These are phyloP conservation scores for Brachirus orientalis DNA, from an alignment of 2,113 vertebrate species.

Conservation along the genomic window DNA sequence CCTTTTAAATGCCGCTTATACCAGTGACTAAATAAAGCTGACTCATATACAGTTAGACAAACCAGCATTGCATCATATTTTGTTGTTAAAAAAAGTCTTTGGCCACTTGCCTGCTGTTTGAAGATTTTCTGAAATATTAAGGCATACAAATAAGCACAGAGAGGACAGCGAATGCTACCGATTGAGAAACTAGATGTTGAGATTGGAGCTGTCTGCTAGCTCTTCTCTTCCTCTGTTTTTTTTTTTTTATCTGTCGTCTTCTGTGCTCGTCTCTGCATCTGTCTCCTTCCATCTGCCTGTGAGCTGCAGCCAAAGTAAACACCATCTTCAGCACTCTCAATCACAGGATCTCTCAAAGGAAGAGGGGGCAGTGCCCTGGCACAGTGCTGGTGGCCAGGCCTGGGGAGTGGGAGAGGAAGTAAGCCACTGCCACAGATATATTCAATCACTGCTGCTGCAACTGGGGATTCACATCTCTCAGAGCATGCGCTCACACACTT, in stretches of 20 bases:
- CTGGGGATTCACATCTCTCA: constrained; percentile 75
- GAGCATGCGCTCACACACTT: constrained; percentile 47
- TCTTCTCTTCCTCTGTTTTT: constrained; percentile 37
- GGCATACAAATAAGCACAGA: constrained; percentile 33
- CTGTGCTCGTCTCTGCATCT: constrained; percentile 29
- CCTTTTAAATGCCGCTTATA: constrained; percentile 53
- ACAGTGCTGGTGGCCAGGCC: constrained; percentile 55
- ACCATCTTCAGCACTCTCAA: constrained; percentile 62
- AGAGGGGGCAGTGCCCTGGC: constrained; percentile 71
- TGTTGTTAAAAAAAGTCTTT: constrained; percentile 27
- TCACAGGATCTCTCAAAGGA: constrained; percentile 80
- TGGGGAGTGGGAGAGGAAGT: constrained; percentile 65
- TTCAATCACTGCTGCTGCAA: constrained; percentile 60
- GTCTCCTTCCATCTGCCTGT: constrained; percentile 52
- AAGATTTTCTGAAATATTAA: constrained; percentile 21
- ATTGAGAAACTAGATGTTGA: constrained; percentile 50
- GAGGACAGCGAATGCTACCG: constrained; percentile 25
- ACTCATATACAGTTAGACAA: constrained; percentile 43
- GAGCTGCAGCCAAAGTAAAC: constrained; percentile 73
- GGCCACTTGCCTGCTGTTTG: constrained; percentile 43
- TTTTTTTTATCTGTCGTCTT: constrained; percentile 47
- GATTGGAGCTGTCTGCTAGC: constrained; percentile 18
- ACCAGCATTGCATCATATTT: constrained; percentile 49
- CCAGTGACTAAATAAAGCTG: constrained; percentile 55
- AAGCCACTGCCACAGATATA: constrained; percentile 59